A percentile compares a stretch with the other conserved stretches of the same genome.
Evolutionary conservation across 2,888 invertebrate genomes (phyloP).

Genomic region (Bembecia ichneumoniformis): DNA sequence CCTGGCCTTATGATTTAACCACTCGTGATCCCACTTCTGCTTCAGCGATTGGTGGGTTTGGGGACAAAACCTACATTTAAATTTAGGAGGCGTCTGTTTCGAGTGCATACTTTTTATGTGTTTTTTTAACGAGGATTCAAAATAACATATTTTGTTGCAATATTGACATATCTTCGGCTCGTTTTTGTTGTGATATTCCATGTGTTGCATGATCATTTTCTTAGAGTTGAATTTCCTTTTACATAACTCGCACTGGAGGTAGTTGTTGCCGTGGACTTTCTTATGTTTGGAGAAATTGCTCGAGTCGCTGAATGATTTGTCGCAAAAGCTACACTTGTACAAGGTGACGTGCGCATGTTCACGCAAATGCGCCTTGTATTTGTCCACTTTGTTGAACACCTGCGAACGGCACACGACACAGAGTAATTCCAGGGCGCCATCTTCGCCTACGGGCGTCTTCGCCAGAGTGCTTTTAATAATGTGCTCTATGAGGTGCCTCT

Average conservation of each 20-base stretch:
- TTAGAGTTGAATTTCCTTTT: constrained; percentile 63
- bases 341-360: constrained; percentile 61
- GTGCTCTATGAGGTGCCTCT: constrained; percentile 64
- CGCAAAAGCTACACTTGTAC: constrained; percentile 61
- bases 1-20: constrained; percentile 52
- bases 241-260: constrained; percentile 59
- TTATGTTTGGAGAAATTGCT: constrained; percentile 68
- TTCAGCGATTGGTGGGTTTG: constrained; percentile 40
- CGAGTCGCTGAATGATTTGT: constrained; percentile 64
- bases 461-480: constrained; percentile 49
- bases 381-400: constrained; percentile 47
- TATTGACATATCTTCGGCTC: constrained; percentile 37
- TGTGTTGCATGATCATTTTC: constrained; percentile 57
- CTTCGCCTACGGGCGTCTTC: constrained; percentile 41
- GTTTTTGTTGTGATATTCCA: constrained; percentile 54
- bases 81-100: constrained; percentile 25
- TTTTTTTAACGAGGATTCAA: constrained; percentile 57
- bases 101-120: constrained; percentile 48
- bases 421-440: constrained; percentile 42
- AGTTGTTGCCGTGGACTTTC: constrained; percentile 53
- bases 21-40: constrained; percentile 66
- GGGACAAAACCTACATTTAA: constrained; percentile 47
- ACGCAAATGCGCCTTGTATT: constrained; percentile 58
- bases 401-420: constrained; percentile 50
- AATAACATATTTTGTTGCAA: constrained; percentile 49